Percentiles rank a stretch among this genome's conserved stretches.
These are phyloP conservation scores for Biston stratarius DNA, from an alignment of 2,888 invertebrate species.

Conservation along the genomic window DNA sequence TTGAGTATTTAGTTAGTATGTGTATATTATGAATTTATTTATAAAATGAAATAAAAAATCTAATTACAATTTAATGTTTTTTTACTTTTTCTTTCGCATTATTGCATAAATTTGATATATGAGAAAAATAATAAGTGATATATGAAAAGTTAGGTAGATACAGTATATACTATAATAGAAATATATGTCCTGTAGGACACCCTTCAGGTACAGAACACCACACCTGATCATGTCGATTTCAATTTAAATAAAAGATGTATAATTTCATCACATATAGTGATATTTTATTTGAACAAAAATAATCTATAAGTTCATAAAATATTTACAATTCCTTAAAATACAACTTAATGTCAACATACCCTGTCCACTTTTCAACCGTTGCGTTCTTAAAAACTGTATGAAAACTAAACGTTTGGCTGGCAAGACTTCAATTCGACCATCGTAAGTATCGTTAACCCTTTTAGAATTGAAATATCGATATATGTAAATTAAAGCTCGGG, in stretches of 20 bases:
- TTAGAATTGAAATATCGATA: conserved; percentile 8
- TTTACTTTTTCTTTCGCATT: conserved; percentile 29
- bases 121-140: no score
- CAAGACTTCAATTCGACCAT: conserved; percentile 59
- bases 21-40: conserved; percentile 72
- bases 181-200: no score
- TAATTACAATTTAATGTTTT: conserved; percentile 51
- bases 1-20: conserved; percentile 68
- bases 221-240: no score
- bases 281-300: conserved; percentile 85
- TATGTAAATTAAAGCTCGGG: conserved; percentile 6
- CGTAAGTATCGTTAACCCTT: conserved; percentile 8
- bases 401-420: conserved; percentile 61
- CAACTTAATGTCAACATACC: conserved; percentile 81
- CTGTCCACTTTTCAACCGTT: conserved; percentile 86
- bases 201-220: not conserved
- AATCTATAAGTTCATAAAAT: conserved; percentile 80
- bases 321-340: conserved; percentile 82
- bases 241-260: conserved; percentile 26
- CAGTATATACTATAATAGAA: no score
- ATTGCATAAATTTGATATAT: no score
- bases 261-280: conserved; percentile 75
- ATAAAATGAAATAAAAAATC: conserved; percentile 60
- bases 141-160: no score
- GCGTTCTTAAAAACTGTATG: conserved; percentile 61